These are phyloP conservation scores for Brachypteracias leptosomus DNA, from an alignment of 2,113 vertebrate species.

Conservation along the genomic window DNA sequence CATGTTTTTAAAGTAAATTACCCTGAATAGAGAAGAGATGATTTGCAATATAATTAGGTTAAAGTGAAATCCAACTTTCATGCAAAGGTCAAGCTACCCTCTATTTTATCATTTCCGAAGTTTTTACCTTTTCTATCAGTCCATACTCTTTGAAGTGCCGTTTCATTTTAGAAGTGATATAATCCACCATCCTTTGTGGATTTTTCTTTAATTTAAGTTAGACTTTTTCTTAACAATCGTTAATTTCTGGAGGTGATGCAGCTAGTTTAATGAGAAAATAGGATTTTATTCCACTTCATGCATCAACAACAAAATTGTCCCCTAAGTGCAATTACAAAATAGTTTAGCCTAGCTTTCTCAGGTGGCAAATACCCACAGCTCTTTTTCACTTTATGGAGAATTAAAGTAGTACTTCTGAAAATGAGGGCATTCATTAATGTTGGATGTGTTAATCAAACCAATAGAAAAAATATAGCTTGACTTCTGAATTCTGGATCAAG, in stretches of 20 bases:
- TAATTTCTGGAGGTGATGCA: not conserved
- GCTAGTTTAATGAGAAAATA: not conserved
- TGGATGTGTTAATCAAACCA: not conserved
- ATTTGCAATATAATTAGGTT: conserved; percentile 49
- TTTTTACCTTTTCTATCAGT: conserved; percentile 1
- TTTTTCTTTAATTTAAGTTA: not conserved
- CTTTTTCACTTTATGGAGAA: not conserved
- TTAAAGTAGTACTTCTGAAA: not conserved
- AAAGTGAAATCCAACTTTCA: conserved; percentile 45
- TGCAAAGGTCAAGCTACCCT: conserved; percentile 52
- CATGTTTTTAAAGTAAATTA: conserved; percentile 61
- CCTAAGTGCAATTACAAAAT: not conserved
- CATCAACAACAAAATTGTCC: not conserved
- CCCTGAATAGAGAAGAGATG: conserved; percentile 16
- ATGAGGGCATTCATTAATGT: not conserved
- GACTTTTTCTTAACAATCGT: not conserved
- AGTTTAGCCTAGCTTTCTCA: not conserved
- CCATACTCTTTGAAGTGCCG: not conserved
- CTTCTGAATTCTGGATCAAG: not conserved
- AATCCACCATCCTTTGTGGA: not conserved
- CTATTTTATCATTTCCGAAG: not conserved
- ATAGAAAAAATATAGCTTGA: not conserved
- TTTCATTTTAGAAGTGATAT: not conserved
- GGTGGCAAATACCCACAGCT: not conserved
- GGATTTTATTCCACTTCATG: not conserved